Evolutionary conservation across 2,888 invertebrate genomes (phyloP), one percentile per base, ranked within the genome.

Genomic region (Siphonodentalium dalli): DNA sequence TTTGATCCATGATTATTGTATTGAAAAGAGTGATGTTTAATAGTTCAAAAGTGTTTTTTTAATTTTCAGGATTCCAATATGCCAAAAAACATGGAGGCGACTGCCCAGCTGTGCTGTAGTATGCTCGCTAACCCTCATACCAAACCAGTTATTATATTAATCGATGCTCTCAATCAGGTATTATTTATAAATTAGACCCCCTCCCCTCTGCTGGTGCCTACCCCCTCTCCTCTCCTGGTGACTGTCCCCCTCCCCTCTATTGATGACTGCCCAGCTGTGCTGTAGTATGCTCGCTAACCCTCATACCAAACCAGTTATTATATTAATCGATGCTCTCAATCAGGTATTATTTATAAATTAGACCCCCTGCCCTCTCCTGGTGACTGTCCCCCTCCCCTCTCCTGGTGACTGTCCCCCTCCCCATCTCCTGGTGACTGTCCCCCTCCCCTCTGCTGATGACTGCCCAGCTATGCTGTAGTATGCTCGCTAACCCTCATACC

Each of bases 81-180:
- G 70, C 77, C 74, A 5, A 66, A 72, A 51, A 72, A 75, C 50
- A 58, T 74, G 44, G 73, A 73, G 47, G 63, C 71, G 5, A 70
- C 75, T 8, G 74, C 74, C 24, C 75, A 75, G 65, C 69, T 74
- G 71, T 72, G 72, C 46, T 74, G 73, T 51, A 72, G 73, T 56
- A 68, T 74, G 64, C 54, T 79, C 49, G 73, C 74, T 20, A 79
- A 77, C 51, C 74, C 73, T 18, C 73, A 75, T 62, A 74, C 76
- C 5, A 65, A 66, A 31, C 79, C 75, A 18, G 58, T 73, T 20
- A 72, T 79, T 21, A 68, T 79, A 38, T 68, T 79, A 54, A 68
- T 79, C 5, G 79, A 79, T 66, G 78, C 77, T 27, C 61, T 79
- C 13, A 77, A 79, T 58, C 79, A 79, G 72, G 78, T 78, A 53